Evolutionary conservation across 2,113 vertebrate genomes (phyloP).

Genomic region (Nyctibius bracteatus): DNA sequence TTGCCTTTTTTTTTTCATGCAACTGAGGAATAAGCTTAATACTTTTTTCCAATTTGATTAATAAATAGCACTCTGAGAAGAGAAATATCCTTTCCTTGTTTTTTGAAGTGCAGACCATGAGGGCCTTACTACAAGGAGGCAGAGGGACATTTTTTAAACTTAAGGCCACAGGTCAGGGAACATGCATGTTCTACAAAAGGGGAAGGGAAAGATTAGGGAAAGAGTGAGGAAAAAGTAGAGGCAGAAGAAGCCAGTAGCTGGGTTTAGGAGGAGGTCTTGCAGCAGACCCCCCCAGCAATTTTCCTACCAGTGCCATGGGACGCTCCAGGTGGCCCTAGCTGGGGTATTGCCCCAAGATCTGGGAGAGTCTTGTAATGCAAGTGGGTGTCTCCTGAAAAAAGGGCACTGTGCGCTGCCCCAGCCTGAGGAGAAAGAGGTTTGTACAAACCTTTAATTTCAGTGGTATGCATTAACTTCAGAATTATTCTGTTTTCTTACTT

Average conservation of each 20-base stretch:
- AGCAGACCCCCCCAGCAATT: neutral
- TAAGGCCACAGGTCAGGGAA: too few relatives aligned
- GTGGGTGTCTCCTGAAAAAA: neutral
- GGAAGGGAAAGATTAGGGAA: neutral
- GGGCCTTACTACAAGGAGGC: neutral
- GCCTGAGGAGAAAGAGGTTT: neutral
- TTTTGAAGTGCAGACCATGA: neutral
- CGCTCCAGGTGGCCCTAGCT: neutral
- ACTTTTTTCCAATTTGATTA: neutral
- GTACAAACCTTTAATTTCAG: neutral
- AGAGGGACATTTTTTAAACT: neutral
- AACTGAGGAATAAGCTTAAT: neutral
- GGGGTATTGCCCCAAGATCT: neutral
- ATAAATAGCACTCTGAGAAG: neutral
- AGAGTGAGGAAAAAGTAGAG: neutral
- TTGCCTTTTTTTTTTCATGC: neutral
- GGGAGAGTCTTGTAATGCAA: accelerated
- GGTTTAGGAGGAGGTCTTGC: neutral
- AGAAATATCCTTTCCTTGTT: neutral
- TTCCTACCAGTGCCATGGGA: neutral
- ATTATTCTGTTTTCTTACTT: neutral
- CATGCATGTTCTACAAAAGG: neutral
- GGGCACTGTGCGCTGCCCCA: neutral
- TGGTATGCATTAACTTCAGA: neutral
- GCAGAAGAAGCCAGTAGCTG: neutral